These are phyloP conservation scores for Calosoma granatense DNA, from an alignment of 1,140 invertebrate genomes.

Conservation along the genomic window DNA sequence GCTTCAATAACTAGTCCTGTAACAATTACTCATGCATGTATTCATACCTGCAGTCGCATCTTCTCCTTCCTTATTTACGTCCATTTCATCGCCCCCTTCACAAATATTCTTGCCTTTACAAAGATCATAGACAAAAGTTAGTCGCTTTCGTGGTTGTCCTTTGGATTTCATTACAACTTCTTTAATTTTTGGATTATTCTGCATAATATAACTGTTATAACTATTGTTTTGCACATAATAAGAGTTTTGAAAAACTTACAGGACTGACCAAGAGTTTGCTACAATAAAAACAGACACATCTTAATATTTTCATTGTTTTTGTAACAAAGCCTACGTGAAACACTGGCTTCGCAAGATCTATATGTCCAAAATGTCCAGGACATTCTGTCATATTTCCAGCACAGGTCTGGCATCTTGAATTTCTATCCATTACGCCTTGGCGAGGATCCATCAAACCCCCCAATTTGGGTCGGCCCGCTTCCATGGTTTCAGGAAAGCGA, in stretches of 20 bases:
- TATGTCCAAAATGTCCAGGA: constrained; percentile 99
- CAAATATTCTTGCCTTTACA: constrained; percentile 98
- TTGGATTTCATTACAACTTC: constrained; percentile 95
- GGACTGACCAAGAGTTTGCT: constrained; percentile 91
- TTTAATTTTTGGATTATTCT: constrained; percentile 93
- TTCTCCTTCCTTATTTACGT: constrained; percentile 64
- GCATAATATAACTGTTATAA: constrained; percentile 22
- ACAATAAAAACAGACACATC: constrained; percentile 97
- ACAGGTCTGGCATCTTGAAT: constrained; percentile 93
- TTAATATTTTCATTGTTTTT: constrained; percentile 91
- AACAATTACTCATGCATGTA: no score
- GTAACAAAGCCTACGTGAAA: constrained; percentile 97
- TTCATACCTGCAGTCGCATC: constrained; percentile 32
- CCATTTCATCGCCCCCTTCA: constrained; percentile 97
- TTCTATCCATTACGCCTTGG: constrained; percentile 94
- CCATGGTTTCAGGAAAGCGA: constrained; percentile 94
- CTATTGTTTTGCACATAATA: constrained; percentile 5
- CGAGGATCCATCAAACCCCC: constrained; percentile 98
- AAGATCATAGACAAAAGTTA: constrained; percentile 94
- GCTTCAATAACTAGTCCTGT: no score
- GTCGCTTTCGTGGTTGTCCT: constrained; percentile 88
- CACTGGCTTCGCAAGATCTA: constrained; percentile 96
- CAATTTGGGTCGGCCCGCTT: constrained; percentile 93
- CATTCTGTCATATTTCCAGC: constrained; percentile 97
- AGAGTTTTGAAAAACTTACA: constrained; percentile 46